Evolutionary conservation across 2,797 vertebrate species (phyloP).

Genomic region (Gallinago stenura): DNA sequence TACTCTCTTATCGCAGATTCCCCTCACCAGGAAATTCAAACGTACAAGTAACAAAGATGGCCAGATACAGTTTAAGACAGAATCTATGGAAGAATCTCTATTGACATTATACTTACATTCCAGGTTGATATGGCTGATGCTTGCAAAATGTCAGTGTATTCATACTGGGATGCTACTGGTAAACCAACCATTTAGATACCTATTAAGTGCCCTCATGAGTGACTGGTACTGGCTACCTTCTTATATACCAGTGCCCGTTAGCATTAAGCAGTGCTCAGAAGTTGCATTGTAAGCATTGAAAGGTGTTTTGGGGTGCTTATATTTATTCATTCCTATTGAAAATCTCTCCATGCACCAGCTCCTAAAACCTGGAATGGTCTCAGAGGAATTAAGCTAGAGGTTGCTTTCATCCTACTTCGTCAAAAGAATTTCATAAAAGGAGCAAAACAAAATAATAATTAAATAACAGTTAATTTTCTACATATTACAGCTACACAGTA

Average conservation of each 20-base stretch:
- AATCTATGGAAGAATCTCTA: slow-evolving; percentile 20
- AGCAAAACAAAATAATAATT: not conserved
- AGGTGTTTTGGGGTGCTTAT: not conserved
- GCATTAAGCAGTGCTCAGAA: not conserved
- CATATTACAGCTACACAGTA: slow-evolving; percentile 10
- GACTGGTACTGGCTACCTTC: not conserved
- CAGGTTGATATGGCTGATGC: slow-evolving; percentile 34
- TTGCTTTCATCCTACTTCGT: slow-evolving; percentile 35
- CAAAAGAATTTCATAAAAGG: slow-evolving; percentile 29
- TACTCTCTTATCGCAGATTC: slow-evolving; percentile 70
- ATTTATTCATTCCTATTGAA: not conserved
- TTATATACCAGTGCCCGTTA: not conserved
- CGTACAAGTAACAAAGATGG: slow-evolving; percentile 38
- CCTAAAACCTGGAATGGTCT: slow-evolving; percentile 37
- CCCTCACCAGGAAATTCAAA: slow-evolving; percentile 50
- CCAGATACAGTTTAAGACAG: slow-evolving; percentile 54
- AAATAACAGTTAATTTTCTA: slow-evolving; percentile 49
- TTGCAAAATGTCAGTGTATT: slow-evolving; percentile 32
- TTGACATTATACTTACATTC: not conserved
- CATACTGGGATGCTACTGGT: not conserved
- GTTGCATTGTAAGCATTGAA: not conserved
- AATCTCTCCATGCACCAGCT: slow-evolving; percentile 37
- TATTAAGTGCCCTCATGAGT: not conserved
- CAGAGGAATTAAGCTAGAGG: slow-evolving; percentile 63
- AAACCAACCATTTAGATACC: not conserved